Evolutionary conservation across 2,888 invertebrate genomes (phyloP).

Genomic region (Trachelus troglodyta): DNA sequence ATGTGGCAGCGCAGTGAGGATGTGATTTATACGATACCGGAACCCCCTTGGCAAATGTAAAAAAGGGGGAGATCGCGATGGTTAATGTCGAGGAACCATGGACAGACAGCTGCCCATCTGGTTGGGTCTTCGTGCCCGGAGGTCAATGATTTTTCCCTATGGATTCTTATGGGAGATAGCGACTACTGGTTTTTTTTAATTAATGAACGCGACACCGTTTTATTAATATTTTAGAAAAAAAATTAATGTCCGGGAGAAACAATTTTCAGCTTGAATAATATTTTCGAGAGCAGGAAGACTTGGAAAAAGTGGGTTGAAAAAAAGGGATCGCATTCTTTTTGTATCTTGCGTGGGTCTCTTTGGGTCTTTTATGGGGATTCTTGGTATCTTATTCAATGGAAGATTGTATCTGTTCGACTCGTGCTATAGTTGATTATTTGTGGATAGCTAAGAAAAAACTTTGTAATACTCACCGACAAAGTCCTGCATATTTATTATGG

Average conservation of each 20-base stretch:
- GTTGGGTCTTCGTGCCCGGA: slow-evolving; percentile 1
- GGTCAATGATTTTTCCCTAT: slow-evolving; percentile 1
- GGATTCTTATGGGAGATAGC: background rate
- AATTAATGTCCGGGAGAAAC: no score
- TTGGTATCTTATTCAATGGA: background rate
- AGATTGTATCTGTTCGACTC: background rate
- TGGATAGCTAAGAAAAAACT: no score
- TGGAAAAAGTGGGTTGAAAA: no score
- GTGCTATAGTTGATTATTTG: no score
- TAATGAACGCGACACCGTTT: no score
- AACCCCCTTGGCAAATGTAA: slow-evolving; percentile 43
- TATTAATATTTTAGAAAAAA: no score
- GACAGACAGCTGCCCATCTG: slow-evolving; percentile 14
- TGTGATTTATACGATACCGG: slow-evolving; percentile 62
- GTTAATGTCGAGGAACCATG: slow-evolving; percentile 3
- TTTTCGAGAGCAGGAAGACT: no score
- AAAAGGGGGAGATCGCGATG: slow-evolving; percentile 27
- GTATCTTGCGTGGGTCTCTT: background rate
- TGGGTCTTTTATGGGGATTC: background rate
- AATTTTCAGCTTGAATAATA: no score
- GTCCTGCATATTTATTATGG: no score
- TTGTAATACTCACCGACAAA: no score
- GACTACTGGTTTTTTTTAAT: background rate
- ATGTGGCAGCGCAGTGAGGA: slow-evolving; percentile 40
- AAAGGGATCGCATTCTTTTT: no score